Conservation (phyloP, 2,797 vertebrate species). For the Buceros bicornis region DNA sequence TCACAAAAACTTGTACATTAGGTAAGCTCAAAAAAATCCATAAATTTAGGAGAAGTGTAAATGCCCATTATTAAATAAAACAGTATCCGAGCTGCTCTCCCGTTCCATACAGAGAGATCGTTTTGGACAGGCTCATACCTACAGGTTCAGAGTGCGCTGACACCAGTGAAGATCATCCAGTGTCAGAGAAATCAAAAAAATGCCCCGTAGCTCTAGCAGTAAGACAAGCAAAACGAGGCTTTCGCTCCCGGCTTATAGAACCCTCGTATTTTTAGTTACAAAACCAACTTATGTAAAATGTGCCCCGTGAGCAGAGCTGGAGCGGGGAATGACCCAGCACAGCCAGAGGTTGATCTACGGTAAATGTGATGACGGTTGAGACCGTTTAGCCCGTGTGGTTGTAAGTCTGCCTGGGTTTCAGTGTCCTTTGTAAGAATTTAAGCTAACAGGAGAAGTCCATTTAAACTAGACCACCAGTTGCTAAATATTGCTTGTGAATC, state of each 20-base stretch:
- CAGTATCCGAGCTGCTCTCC: neutral
- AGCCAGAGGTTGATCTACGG: neutral
- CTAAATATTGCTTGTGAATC: neutral
- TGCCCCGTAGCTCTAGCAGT: neutral
- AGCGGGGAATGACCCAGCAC: neutral
- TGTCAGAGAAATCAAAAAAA: conserved; percentile 20
- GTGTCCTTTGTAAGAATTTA: neutral
- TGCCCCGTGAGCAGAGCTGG: neutral
- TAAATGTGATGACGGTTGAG: neutral
- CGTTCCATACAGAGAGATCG: neutral
- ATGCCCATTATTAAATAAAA: neutral
- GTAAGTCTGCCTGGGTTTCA: neutral
- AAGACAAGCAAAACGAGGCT: conserved; percentile 4
- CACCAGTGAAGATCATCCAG: neutral
- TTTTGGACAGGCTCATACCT: neutral
- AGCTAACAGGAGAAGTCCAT: neutral
- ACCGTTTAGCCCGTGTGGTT: neutral
- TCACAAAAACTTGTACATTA: neutral
- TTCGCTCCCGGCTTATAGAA: neutral
- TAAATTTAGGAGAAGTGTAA: neutral
- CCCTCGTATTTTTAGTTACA: neutral
- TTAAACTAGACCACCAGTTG: neutral
- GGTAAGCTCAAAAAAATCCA: neutral
- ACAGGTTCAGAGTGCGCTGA: neutral
- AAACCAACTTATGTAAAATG: neutral